Conservation (phyloP, 2,113 vertebrate genomes). For the Xyliphius kryptos region DNA sequence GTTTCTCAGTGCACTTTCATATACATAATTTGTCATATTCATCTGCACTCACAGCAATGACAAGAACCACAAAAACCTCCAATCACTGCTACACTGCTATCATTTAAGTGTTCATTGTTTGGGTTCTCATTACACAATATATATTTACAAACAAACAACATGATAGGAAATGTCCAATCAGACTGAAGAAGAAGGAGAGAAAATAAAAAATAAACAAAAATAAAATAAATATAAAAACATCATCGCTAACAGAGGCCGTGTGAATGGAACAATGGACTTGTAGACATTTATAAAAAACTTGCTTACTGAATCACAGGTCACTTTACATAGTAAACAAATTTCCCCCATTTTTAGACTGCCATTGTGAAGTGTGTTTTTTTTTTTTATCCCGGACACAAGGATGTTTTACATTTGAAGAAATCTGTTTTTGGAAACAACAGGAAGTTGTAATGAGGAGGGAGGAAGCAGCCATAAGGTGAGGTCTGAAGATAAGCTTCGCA, state of each 20-base stretch:
- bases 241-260: not conserved
- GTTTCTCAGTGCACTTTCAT: not conserved
- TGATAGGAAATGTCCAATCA: conserved; percentile 24
- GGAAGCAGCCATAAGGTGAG: too few species aligned
- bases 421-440: too few species aligned
- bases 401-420: too few species aligned
- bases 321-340: not conserved
- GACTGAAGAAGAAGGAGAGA: conserved; percentile 2
- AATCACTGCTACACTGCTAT: not conserved
- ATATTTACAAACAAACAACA: conserved; percentile 6
- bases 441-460: too few species aligned
- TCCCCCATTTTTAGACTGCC: too few species aligned
- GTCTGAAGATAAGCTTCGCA: too few species aligned
- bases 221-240: conserved; percentile 17
- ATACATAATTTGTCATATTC: conserved; percentile 26
- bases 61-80: not conserved
- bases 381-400: too few species aligned
- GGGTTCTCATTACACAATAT: conserved; percentile 5
- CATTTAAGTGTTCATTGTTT: conserved; percentile 2
- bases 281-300: not conserved
- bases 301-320: not conserved
- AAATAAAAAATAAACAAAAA: too few species aligned
- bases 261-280: not conserved
- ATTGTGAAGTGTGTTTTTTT: too few species aligned
- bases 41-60: not conserved